Base-by-base conservation (phyloP, 2,113 vertebrate species). In the Mobula hypostoma region DNA sequence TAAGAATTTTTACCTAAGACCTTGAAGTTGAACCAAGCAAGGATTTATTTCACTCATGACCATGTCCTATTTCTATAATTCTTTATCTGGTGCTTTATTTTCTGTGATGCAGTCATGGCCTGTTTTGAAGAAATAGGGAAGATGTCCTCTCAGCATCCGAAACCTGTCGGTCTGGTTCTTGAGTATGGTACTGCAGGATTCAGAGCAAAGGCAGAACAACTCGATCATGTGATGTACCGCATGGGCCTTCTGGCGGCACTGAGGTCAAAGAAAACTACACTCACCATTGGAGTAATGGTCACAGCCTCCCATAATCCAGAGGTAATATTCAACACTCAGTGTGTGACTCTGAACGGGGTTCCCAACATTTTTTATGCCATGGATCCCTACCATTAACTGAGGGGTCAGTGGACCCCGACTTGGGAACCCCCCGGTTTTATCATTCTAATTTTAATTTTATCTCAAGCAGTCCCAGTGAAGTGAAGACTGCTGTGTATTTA, bases 301-400 rank as follows among this genome's bases (percentile, higher is more conserved):
- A 99, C 99, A 0, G 99, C 99, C 0, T 99, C 99, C 0, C 99
- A 99, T 95, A 99, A 99, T 95, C 98, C 99, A 2, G 99, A 99
- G 96, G 98, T 99, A 96, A 97, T 24, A 48, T 88, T 32, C 77
- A 32, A 70, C 68, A 9, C 21, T 70, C 2, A 74, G 15, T 79
- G 77, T 32, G 77, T 79, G 32, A 1, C 11, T 36, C 17, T 5
- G 66, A 88, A 32, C 48, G 48, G 48, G 48, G 48, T 48, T 48
- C 48, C 48, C 48, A 48, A 48, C 48, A 2, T 48, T 48, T 48
- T 48, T 48, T 48, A 48, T 48, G 48, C 48, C 48, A 48, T 48
- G 48, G 48, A 48, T 48, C 48, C 48, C 48, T 48, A 48, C 48
- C 48, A 48, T 48, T 48, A 48, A 48, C 48, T 48, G 48, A 48